Evolutionary conservation across 2,113 vertebrate species (phyloP).

Genomic region (Ceratotherium simum): DNA sequence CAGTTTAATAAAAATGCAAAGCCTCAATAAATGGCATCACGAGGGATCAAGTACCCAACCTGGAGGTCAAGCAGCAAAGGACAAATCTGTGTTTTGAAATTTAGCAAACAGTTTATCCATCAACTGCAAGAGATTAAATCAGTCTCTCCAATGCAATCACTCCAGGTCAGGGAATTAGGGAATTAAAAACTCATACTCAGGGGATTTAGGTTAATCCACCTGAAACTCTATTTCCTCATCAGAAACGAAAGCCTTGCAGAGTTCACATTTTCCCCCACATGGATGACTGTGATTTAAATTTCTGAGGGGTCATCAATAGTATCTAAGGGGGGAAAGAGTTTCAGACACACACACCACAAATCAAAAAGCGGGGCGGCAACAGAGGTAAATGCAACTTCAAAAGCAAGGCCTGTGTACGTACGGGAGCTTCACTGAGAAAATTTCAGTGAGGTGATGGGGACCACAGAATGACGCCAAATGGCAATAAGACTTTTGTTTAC

Average conservation of each 20-base stretch:
- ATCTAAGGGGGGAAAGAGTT: neutral
- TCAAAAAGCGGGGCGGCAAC: neutral
- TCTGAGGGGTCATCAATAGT: neutral
- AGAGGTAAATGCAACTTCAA: neutral
- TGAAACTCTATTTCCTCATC: conserved; percentile 69
- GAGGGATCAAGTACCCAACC: conserved; percentile 17
- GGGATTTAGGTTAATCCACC: conserved; percentile 74
- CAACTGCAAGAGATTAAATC: conserved; percentile 71
- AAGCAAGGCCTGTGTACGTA: neutral
- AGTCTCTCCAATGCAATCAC: conserved; percentile 72
- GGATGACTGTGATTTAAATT: neutral
- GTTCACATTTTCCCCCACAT: neutral
- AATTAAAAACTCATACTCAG: conserved; percentile 77
- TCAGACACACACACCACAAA: neutral
- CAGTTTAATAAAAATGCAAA: conserved; percentile 41
- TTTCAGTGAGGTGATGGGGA: neutral
- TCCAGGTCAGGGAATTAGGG: conserved; percentile 69
- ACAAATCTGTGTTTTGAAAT: conserved; percentile 63
- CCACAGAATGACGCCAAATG: neutral
- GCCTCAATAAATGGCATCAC: conserved; percentile 52
- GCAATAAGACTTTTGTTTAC: neutral
- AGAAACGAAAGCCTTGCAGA: conserved; percentile 74
- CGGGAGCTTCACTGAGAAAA: neutral
- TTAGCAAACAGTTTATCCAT: conserved; percentile 71
- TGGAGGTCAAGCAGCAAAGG: conserved; percentile 40